Evolutionary conservation across 1,140 invertebrate species (phyloP), one percentile per base, ranked within the genome.

Genomic region (Cheumatopsyche charites): DNA sequence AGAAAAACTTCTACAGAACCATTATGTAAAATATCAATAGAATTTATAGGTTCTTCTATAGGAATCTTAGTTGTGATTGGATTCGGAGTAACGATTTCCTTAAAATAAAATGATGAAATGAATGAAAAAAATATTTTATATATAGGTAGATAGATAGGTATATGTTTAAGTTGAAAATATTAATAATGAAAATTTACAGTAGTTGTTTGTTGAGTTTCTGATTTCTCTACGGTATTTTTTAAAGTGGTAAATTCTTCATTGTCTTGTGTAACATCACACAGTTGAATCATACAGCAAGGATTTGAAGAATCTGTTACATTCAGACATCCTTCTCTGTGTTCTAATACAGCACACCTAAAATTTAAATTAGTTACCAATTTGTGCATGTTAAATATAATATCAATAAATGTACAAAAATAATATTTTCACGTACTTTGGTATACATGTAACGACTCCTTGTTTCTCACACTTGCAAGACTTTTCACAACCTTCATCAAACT

Each of bases 181-280:
- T n/a, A n/a, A n/a, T n/a, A n/a, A n/a, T n/a, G n/a, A n/a, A n/a
- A n/a, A n/a, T n/a, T n/a, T n/a, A n/a, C n/a, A 5, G 62, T 63
- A 15, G 36, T 63, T 23, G 15, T 42, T 21, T 79, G 23, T 71
- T 19, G 13, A 55, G 4, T 15, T 6, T 47, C 26, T 17, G 15
- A 12, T 70, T 41, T 41, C 12, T 36, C 21, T 0, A 55, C 26
- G 41, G 11, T 29, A 58, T 12, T 73, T 73, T 6, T 78, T 73
- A 11, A 76, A 63, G 26, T 36, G 2, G 61, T 45, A 26, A 13
- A 21, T 41, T 92, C 90, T 61, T 91, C 88, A 73, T 89, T 90
- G 70, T 90, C 88, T 9, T 92, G 82, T 1, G 89, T 91, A 1
- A 93, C 91, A 76, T 94, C 92, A 78, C 94, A 95, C 0, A 93